Base-by-base conservation (phyloP, 2,113 vertebrate species). In the Strix aluco region DNA sequence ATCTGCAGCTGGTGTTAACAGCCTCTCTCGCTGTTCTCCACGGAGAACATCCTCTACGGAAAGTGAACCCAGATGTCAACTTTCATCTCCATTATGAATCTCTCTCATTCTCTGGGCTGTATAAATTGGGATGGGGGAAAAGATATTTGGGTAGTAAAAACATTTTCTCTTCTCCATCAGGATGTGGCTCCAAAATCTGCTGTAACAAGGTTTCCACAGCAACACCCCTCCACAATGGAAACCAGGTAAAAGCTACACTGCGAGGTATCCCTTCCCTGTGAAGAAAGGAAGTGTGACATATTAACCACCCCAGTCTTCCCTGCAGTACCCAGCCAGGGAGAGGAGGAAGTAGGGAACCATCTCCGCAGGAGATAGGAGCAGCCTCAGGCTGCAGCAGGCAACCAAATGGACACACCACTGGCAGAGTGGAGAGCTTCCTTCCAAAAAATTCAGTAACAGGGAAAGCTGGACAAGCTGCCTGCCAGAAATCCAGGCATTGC, bases 31-130 rank as follows among this genome's bases (percentile, higher is more conserved):
- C 73, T 90, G 78, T 2, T 92, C 91, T 78, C 88, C 57, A 46
- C 0, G 1, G 86, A 92, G 83, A 94, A 42, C 82, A 91, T 81
- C 80, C 89, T 81, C 67, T 14, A 44, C 0, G 0, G 58, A 77
- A 91, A 91, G 42, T 32, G 59, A 93, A 42, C 69, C 77, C 92
- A 96, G 92, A 78, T 78, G 87, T 30, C 36, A 92, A 62, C n/a
- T 86, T 61, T 3, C 81, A 84, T 22, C 77, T 46, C 75, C 51
- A 15, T 2, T 42, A 29, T 4, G 9, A 88, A 88, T 15, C 26
- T 46, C 42, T 25, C 78, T 59, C 8, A 17, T 52, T 65, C 54
- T 70, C 58, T 11, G 14, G 11, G 32, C 42, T 92, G 38, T 13
- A 5, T 1, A 40, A 34, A 13, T 15, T 9, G 20, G 81, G 52